A percentile compares a stretch with the other conserved stretches of the same genome.
phyloP scores from a whole-genome alignment of 2,888 invertebrate genomes.

The Plemyria rubiginata region DNA sequence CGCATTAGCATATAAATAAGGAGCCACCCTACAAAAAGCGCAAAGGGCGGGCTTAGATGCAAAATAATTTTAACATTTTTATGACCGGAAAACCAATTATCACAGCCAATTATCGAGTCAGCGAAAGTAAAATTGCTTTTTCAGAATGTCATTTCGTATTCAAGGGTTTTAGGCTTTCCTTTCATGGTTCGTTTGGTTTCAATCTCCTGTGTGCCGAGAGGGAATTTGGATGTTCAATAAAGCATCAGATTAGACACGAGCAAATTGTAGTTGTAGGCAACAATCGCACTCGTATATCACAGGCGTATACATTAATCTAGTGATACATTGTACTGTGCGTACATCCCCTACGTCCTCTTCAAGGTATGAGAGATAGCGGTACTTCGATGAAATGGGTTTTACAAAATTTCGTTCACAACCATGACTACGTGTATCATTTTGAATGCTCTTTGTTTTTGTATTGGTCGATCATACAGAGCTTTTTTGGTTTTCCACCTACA shows the following conservation, averaged over 20 bases:
- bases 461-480: neutral
- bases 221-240: conserved; percentile 41
- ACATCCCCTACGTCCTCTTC: conserved; percentile 60
- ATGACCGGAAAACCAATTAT: conserved; percentile 80
- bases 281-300: conserved; percentile 63
- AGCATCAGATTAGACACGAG: conserved; percentile 43
- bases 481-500: neutral
- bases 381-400: neutral
- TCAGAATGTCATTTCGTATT: conserved; percentile 60
- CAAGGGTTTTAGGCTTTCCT: conserved; percentile 47
- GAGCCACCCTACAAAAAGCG: conserved; percentile 65
- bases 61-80: conserved; percentile 73
- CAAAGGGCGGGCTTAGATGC: conserved; percentile 61
- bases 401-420: neutral
- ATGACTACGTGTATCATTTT: neutral
- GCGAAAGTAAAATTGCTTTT: conserved; percentile 67
- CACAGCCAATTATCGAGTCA: conserved; percentile 78
- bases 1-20: conserved; percentile 83
- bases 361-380: conserved; percentile 41
- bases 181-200: conserved; percentile 40
- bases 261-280: conserved; percentile 43
- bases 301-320: conserved; percentile 74
- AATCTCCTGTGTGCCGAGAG: conserved; percentile 38
- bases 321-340: conserved; percentile 74
- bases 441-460: neutral